Conservation (phyloP, 35 echinoderm and acorn worm species). For the Holothuria glaberrima region DNA sequence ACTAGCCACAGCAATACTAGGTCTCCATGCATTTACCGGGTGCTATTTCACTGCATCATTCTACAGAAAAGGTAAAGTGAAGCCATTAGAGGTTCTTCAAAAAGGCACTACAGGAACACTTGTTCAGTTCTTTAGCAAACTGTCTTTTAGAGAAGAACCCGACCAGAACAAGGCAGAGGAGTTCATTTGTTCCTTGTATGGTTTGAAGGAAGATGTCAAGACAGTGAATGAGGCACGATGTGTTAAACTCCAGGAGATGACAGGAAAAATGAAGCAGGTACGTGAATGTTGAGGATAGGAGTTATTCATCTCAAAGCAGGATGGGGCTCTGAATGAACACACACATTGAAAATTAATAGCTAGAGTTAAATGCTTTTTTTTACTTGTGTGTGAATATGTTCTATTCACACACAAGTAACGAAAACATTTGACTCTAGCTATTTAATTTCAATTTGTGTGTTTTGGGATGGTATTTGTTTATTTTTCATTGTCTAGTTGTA, state of each 20-base stretch:
- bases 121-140: constrained; percentile 34
- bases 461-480: too few species aligned
- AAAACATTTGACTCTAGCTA: too few species aligned
- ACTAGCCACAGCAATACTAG: constrained; percentile 55
- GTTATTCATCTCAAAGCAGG: too few species aligned
- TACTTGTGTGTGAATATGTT: too few species aligned
- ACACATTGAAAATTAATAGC: too few species aligned
- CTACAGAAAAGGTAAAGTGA: constrained; percentile 62
- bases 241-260: constrained; percentile 57
- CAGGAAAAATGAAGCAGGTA: constrained; percentile 71
- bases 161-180: constrained; percentile 50
- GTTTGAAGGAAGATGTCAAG: constrained; percentile 46
- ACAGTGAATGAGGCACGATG: constrained; percentile 67
- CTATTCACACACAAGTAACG: too few species aligned
- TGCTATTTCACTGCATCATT: constrained; percentile 66
- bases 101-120: constrained; percentile 65
- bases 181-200: constrained; percentile 72
- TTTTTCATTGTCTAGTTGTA: too few species aligned
- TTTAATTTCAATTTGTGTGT: too few species aligned
- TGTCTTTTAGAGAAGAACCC: constrained; percentile 43
- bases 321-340: too few species aligned
- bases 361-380: too few species aligned
- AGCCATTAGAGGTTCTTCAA: constrained; percentile 50
- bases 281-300: too few species aligned
- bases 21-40: constrained; percentile 58